Percentiles rank a stretch among this genome's conserved stretches.
phyloP scores from a whole-genome alignment of 2,797 vertebrate species.

The Antennarius maculatus region DNA sequence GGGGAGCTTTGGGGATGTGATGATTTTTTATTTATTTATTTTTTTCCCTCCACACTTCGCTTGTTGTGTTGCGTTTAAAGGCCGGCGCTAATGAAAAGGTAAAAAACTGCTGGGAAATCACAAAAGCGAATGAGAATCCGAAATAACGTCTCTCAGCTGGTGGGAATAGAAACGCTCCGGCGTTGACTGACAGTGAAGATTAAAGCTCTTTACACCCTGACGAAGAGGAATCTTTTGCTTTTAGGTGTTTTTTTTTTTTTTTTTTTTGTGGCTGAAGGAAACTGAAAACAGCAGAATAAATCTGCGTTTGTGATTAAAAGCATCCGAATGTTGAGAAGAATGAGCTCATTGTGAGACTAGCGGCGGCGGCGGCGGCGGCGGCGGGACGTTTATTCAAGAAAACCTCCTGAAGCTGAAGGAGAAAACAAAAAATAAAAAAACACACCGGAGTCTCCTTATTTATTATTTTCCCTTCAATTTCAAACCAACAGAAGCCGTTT shows the following conservation, averaged over 20 bases:
- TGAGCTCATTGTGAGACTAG: slow-evolving; percentile 21
- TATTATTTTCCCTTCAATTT: slow-evolving; percentile 21
- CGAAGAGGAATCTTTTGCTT: slow-evolving; percentile 6
- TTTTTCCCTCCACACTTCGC: background rate
- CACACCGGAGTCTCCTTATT: slow-evolving; percentile 18
- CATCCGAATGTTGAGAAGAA: slow-evolving; percentile 18
- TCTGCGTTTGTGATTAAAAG: slow-evolving; percentile 26
- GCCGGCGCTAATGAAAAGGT: background rate
- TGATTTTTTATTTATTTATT: background rate
- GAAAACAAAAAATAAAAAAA: slow-evolving; percentile 15
- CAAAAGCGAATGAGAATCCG: no score
- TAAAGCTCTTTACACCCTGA: slow-evolving; percentile 8
- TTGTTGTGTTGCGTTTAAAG: slow-evolving; percentile 3
- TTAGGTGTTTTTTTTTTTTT: background rate
- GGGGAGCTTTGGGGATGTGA: no score
- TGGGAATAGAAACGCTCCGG: no score
- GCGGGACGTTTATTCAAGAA: slow-evolving; percentile 37
- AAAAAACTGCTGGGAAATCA: no score
- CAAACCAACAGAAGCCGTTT: slow-evolving; percentile 46
- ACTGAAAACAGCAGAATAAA: slow-evolving; percentile 31
- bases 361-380: slow-evolving; percentile 8
- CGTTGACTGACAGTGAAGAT: slow-evolving; percentile 21
- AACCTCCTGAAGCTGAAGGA: slow-evolving; percentile 31
- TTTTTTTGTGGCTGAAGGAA: slow-evolving; percentile 10
- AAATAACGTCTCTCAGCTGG: no score